Evolutionary conservation across 2,888 invertebrate species (phyloP).

Genomic region (Himalopsyche tibetana): DNA sequence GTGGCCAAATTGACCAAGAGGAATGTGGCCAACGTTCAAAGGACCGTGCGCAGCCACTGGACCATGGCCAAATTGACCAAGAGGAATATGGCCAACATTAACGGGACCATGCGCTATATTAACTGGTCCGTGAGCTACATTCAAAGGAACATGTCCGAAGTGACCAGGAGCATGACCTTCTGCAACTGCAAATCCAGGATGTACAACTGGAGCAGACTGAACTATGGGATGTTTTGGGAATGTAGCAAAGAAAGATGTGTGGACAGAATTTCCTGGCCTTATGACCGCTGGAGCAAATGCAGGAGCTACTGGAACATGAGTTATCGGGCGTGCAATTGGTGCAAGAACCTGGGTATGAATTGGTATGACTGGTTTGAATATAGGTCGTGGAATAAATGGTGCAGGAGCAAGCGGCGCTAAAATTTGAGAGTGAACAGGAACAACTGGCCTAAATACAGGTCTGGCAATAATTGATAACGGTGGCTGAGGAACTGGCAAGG

Average conservation of each 20-base stretch:
- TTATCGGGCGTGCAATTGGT: conserved; percentile 57
- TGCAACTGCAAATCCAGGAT: conserved; percentile 38
- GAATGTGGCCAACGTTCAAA: conserved; percentile 21
- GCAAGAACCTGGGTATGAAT: conserved; percentile 44
- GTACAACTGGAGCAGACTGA: conserved; percentile 66
- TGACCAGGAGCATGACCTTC: conserved; percentile 50
- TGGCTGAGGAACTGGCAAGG: conserved; percentile 68
- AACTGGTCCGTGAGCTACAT: conserved; percentile 50
- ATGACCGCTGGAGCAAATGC: conserved; percentile 70
- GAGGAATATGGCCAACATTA: conserved; percentile 45
- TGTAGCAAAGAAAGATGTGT: conserved; percentile 74
- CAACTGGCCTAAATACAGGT: conserved; percentile 54
- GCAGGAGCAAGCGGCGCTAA: conserved; percentile 47
- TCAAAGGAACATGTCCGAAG: conserved; percentile 53
- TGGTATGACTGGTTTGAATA: conserved; percentile 12
- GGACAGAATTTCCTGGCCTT: conserved; percentile 74
- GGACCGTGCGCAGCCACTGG: conserved; percentile 36
- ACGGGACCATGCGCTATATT: background rate
- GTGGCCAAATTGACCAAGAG: conserved; percentile 50
- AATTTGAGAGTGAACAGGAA: conserved; percentile 49
- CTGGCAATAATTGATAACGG: conserved; percentile 67
- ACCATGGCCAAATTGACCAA: conserved; percentile 46
- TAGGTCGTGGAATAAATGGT: background rate
- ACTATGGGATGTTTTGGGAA: conserved; percentile 74
- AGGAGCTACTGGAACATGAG: conserved; percentile 69